These are phyloP conservation scores for Simalia tracyae DNA, from an alignment of 2,797 vertebrate genomes.

Conservation along the genomic window DNA sequence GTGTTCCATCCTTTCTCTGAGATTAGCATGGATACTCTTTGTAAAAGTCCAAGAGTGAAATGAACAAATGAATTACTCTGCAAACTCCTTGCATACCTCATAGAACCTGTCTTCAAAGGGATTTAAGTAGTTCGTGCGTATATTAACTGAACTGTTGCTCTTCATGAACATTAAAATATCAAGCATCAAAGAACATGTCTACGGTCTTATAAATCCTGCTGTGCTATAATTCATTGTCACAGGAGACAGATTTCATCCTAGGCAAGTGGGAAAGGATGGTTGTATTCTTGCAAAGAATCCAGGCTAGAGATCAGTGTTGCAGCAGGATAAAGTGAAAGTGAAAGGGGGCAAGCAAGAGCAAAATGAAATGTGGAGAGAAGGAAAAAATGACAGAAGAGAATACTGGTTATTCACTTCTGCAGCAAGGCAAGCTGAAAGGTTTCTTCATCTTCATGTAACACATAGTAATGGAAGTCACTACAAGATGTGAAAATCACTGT, in stretches of 20 bases:
- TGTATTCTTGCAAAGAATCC: neutral
- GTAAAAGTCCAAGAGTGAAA: slow-evolving; percentile 1
- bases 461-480: neutral
- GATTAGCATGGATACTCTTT: neutral
- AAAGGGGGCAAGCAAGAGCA: neutral
- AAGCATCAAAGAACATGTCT: neutral
- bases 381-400: neutral
- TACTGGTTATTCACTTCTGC: neutral
- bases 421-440: neutral
- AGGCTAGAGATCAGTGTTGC: neutral
- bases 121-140: neutral
- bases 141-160: slow-evolving; percentile 23
- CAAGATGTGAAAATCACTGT: neutral
- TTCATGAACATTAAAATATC: slow-evolving; percentile 6
- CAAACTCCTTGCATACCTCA: slow-evolving; percentile 14
- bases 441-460: neutral
- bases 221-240: slow-evolving; percentile 15
- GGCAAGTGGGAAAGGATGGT: neutral
- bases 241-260: neutral
- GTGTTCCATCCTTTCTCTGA: neutral
- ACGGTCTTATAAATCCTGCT: slow-evolving; percentile 2
- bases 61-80: slow-evolving; percentile 12
- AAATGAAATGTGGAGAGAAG: neutral
- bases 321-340: neutral
- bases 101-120: slow-evolving; percentile 2